Evolutionary conservation across 2,113 vertebrate genomes (phyloP), one percentile per base, ranked within the genome.

Genomic region (Campylorhamphus procurvoides): DNA sequence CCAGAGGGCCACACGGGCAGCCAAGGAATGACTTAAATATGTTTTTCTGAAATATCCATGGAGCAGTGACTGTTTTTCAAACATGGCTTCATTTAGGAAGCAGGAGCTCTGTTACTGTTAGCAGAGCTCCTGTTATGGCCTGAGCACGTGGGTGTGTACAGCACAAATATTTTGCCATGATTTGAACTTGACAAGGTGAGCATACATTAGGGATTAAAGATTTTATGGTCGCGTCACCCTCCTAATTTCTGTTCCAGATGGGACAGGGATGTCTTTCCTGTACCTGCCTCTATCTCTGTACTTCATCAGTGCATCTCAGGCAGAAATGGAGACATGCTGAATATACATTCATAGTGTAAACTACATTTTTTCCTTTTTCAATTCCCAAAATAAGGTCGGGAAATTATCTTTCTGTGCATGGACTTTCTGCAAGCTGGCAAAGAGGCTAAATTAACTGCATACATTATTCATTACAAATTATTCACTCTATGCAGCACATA

Each of bases 391-490:
- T 50, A 89, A 95, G 69, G 66, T 82, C 0, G 3, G 58, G 62
- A 94, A 94, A 94, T 90, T 91, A 67, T 93, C 89, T 87, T 94
- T 82, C 84, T 92, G 44, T 72, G 91, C 80, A 55, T 96, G 95
- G 93, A 82, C 83, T 84, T 95, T 90, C 83, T 94, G 92, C 84
- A 93, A 96, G 89, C 87, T 95, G 71, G 94, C 87, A 95, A 92
- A 94, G 92, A 92, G 73, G 73, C 90, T 95, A 92, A 95, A 95
- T 94, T 96, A 96, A 94, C 96, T 82, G 56, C 88, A 96, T 96
- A 84, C 95, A 96, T 96, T 96, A 96, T 96, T 96, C 94, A 96
- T 96, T 87, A 66, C 88, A 93, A 96, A 92, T 96, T 93, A 94
- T 93, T 97, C 92, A 87, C 58, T 96, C 58, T 68, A 76, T 92